Base-by-base conservation (phyloP, 1,140 invertebrate species). In the Camponotus pennsylvanicus region DNA sequence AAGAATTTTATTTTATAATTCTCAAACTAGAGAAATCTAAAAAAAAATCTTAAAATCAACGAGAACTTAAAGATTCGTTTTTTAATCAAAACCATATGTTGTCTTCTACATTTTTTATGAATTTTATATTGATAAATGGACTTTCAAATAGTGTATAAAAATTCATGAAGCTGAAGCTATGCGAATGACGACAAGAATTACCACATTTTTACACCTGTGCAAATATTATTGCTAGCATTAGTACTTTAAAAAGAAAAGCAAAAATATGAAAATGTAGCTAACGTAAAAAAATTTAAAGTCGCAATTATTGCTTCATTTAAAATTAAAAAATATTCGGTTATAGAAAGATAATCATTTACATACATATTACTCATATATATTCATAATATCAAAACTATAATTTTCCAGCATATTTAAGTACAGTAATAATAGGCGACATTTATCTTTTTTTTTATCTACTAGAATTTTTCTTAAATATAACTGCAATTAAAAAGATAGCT, bases 221-320 rank as follows among this genome's bases (percentile, higher is more conserved):
- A 61, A 76, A 61, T 61, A 40, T 61, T 42, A 42, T 18, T 61
- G 1, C 3, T 18, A 3, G 0, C n/a, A 42, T 32, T 59, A 55
- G 0, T 73, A 15, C 1, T 1, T 5, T 37, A n/a, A 32, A 32
- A 27, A 71, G 3, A 73, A 11, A 73, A n/a, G 32, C 4, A 71
- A 73, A 55, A 71, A 71, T n/a, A n/a, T 55, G 49, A 52, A 52
- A 59, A 59, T 59, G 8, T 21, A n/a, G 55, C 9, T 21, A 6
- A 57, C n/a, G 8, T 57, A 57, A 15, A 73, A 73, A 73, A 73
- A 21, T 73, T 73, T 37, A 21, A 57, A 55, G 4, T 55, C 18
- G 0, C 2, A n/a, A 15, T 27, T 27, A 18, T 73, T 37, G 18
- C 15, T 71, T 52, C 5, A 45, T 5, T 70, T 32, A 9, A 4